phyloP scores from a whole-genome alignment of 2,113 vertebrate species.

The Alexandromys fortis region DNA sequence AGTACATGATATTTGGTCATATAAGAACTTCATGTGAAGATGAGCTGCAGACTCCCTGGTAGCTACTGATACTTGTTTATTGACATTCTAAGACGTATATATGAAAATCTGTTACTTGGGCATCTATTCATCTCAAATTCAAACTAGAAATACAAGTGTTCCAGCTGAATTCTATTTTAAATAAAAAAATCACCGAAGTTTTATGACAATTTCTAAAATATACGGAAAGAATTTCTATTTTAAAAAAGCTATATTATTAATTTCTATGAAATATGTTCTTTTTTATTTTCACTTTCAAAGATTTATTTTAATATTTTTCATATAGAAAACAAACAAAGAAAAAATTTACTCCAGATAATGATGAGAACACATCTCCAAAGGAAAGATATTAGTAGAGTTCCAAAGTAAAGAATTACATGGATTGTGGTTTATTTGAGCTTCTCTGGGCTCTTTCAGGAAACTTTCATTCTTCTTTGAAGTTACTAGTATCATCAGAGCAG shows the following conservation, averaged over 20 bases:
- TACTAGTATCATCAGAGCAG: constrained; percentile 25
- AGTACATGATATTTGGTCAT: not conserved
- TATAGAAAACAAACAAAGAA: constrained; percentile 7
- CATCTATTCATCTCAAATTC: not conserved
- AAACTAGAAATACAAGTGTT: not conserved
- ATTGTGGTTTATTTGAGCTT: not conserved
- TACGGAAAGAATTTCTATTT: not conserved
- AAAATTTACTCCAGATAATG: not conserved
- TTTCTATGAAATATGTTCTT: not conserved
- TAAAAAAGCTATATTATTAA: not conserved
- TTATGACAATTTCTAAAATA: not conserved
- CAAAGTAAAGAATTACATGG: not conserved
- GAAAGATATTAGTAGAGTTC: not conserved
- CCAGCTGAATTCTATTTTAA: not conserved
- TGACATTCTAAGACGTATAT: not conserved
- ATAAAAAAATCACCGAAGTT: not conserved
- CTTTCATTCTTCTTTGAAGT: constrained; percentile 62
- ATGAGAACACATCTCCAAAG: not conserved
- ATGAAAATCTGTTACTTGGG: not conserved
- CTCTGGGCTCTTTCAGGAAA: not conserved
- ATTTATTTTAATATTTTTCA: not conserved
- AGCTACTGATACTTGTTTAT: not conserved
- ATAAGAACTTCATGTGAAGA: not conserved
- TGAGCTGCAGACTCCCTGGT: not conserved
- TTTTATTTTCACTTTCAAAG: not conserved